Conservation (phyloP, 2,888 invertebrate species). For the Thymelicus sylvestris region DNA sequence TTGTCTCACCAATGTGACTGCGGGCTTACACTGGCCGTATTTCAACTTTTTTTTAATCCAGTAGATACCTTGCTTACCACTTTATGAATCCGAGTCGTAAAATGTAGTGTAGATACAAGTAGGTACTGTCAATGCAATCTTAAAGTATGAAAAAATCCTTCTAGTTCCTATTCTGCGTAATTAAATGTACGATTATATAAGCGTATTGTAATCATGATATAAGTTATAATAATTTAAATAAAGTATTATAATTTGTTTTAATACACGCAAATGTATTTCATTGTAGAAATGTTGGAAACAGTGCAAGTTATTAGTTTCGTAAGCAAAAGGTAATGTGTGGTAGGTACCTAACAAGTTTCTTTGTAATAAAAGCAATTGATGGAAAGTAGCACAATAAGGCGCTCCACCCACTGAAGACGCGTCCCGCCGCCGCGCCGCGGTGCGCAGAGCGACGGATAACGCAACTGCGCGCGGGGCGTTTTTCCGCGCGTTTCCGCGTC, state of each 20-base stretch:
- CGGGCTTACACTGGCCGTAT: neutral
- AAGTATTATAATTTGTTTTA: neutral
- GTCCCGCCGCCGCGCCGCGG: no score
- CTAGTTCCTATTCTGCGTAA: conserved; percentile 58
- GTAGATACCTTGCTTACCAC: conserved; percentile 34
- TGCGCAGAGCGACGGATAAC: no score
- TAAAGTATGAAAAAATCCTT: conserved; percentile 41
- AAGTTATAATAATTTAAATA: neutral
- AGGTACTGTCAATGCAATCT: conserved; percentile 25
- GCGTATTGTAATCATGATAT: conserved; percentile 18
- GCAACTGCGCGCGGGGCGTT: no score
- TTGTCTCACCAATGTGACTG: neutral
- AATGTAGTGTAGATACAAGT: conserved; percentile 27
- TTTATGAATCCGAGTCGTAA: conserved; percentile 19
- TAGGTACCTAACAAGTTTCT: neutral
- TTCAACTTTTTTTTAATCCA: conserved; percentile 10
- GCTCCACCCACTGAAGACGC: no score
- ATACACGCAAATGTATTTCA: neutral
- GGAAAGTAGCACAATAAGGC: no score
- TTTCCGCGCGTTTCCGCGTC: no score
- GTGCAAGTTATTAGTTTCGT: neutral
- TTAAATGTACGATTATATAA: conserved; percentile 16
- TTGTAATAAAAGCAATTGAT: neutral
- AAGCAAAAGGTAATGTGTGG: neutral
- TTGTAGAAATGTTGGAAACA: neutral